Evolutionary conservation across 2,888 invertebrate genomes (phyloP), one percentile per base, ranked within the genome.

Genomic region (Rhaphigaster nebulosa): DNA sequence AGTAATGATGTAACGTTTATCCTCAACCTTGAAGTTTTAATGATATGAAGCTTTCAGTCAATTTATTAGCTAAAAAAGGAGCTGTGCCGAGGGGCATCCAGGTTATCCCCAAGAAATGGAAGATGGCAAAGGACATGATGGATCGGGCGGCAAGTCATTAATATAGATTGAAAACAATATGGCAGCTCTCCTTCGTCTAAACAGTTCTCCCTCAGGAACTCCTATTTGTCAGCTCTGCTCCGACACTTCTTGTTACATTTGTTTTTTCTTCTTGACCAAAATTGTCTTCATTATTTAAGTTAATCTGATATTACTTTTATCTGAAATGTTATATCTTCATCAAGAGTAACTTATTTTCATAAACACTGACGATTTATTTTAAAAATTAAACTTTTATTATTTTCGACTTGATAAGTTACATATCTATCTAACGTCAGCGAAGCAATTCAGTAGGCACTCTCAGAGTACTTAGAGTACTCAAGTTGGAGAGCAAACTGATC

Each of bases 111-210:
- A 76, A 29, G n/a, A 65, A 20, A 29, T 23, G 65, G 15, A 29
- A 65, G 29, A 29, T 29, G 29, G 65, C 2, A 34, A 0, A 2
- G 23, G 70, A 20, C 70, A 38, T 76, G 70, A 76, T 38, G 70
- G 70, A 76, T 76, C 15, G 34, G 8, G 20, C 20, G 20, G 20
- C 34, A 76, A 76, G 70, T 76, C 70, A 76, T 76, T 76, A 76
- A 76, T 76, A 76, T 76, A 76, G 38, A 76, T 76, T 76, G 70
- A 34, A 76, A 34, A 76, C 34, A 76, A 76, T 76, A 76, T 38
- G 38, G 70, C 70, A 38, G 70, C 34, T 38, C 0, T 38, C 29
- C 65, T 29, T n/a, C 15, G 2, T 38, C 70, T 76, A 76, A 76
- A 76, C 70, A 38, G 34, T 38, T 23, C 34, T 29, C 3, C 18